A percentile compares a stretch with the other conserved stretches of the same genome.
phyloP scores from a whole-genome alignment of 2,113 vertebrate genomes.

The Martes martes region DNA sequence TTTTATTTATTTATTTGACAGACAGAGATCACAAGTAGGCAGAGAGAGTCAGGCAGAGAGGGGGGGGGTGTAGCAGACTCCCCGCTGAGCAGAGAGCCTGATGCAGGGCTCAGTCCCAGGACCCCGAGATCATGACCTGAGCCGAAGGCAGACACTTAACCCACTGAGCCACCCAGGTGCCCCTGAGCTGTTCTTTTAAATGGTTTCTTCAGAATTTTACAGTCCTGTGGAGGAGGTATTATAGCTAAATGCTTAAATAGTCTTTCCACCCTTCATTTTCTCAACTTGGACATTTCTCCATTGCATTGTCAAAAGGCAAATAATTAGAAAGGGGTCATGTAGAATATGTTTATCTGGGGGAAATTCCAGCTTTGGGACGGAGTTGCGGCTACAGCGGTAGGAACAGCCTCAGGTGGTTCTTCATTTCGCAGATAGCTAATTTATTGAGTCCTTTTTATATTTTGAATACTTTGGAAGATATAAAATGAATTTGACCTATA shows the following conservation, averaged over 20 bases:
- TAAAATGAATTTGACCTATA: neutral
- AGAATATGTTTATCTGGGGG: neutral
- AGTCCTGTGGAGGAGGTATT: neutral
- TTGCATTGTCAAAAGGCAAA: neutral
- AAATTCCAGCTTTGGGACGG: neutral
- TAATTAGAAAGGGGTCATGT: neutral
- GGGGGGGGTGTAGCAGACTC: no score
- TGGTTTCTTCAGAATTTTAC: neutral
- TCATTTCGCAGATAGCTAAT: neutral
- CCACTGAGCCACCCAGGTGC: no score
- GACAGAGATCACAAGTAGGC: no score
- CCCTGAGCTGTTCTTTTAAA: neutral
- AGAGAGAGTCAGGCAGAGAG: no score
- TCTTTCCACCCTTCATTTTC: constrained; percentile 13
- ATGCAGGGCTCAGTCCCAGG: no score
- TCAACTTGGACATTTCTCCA: neutral
- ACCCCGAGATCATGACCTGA: no score
- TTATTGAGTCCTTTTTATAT: neutral
- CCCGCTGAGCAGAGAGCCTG: no score
- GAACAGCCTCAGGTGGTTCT: neutral
- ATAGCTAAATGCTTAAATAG: neutral
- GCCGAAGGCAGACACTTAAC: no score
- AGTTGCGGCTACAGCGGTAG: neutral
- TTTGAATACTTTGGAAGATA: neutral
- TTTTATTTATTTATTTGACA: no score